Evolutionary conservation across 2,797 vertebrate genomes (phyloP), one percentile per base, ranked within the genome.

Genomic region (Chrosomus eos): DNA sequence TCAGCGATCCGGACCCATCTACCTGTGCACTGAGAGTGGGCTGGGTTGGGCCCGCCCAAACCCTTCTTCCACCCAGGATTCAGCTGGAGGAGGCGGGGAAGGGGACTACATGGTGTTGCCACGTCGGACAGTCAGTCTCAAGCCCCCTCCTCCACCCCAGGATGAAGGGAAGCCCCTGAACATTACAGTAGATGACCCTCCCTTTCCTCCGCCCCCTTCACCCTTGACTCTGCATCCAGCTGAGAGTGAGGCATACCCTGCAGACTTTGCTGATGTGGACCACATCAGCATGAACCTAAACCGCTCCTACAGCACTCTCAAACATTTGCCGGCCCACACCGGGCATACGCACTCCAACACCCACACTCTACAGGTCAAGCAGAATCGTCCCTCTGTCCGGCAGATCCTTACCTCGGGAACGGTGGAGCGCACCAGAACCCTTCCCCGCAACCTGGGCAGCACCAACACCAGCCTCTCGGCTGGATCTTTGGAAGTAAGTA

Each of bases 31-130:
- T 0, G 98, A 99, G 90, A 97, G 96, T 71, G 96, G 96, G 89
- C 92, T 99, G 90, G 95, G 97, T 1, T 99, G 98, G 97, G 93
- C 97, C 38, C 94, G 95, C 60, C 95, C 96, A 0, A 94, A 96
- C 0, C 93, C 97, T 92, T 91, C 90, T 91, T 92, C 91, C 92
- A 94, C 90, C 91, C 95, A 3, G 91, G 93, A 82, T 92, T 91
- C 74, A 89, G 93, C 93, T 19, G 93, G 91, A n/a, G 83, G 71
- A 45, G 92, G 91, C 2, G 92, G 92, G 0, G 97, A 99, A 93
- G 97, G 98, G 87, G 98, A 99, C 93, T 99, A 99, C 92, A 99
- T 99, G 97, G 97, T 99, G 90, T 94, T 99, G 88, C 98, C 98
- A 14, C 95, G 97, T 45, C 94, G 98, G 93, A 97, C 97, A 87